A percentile compares a stretch with the other conserved stretches of the same genome.
Evolutionary conservation across 2,888 invertebrate species (phyloP).

Genomic region (Nemoura dubitans): DNA sequence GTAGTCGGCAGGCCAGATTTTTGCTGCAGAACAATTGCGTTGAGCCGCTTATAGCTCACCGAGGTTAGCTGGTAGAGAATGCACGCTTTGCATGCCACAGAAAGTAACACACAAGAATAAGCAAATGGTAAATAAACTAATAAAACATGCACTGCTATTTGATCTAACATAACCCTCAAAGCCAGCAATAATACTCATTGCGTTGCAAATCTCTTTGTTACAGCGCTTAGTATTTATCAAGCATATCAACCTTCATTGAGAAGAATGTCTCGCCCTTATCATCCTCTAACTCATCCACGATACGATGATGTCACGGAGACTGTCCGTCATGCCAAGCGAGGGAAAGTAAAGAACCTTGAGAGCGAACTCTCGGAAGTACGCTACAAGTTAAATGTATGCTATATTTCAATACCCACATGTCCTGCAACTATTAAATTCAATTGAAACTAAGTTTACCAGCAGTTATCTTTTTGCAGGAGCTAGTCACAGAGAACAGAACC

Average conservation of each 20-base stretch:
- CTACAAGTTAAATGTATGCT: slow-evolving; percentile 74
- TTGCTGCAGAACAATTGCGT: not conserved
- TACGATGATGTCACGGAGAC: not conserved
- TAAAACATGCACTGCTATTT: not conserved
- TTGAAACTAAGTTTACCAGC: no score
- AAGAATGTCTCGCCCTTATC: slow-evolving; percentile 8
- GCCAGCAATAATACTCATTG: not conserved
- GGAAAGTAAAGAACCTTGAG: slow-evolving; percentile 73
- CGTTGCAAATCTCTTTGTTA: not conserved
- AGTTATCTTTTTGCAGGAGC: slow-evolving; percentile 63
- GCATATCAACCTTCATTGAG: not conserved
- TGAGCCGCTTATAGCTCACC: not conserved
- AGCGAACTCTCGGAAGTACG: slow-evolving; percentile 83
- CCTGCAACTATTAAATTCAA: no score
- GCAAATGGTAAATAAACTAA: not conserved
- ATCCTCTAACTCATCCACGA: slow-evolving; percentile 20
- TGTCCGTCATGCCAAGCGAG: not conserved
- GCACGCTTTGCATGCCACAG: not conserved
- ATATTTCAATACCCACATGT: not conserved
- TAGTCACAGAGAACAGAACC: slow-evolving; percentile 77
- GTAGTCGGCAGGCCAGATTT: not conserved
- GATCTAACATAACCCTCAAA: not conserved
- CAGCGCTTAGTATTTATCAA: slow-evolving; percentile 3
- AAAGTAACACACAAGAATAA: not conserved
- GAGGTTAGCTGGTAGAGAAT: not conserved